phyloP scores from a whole-genome alignment of 2,888 invertebrate genomes.

The Formica aserva region DNA sequence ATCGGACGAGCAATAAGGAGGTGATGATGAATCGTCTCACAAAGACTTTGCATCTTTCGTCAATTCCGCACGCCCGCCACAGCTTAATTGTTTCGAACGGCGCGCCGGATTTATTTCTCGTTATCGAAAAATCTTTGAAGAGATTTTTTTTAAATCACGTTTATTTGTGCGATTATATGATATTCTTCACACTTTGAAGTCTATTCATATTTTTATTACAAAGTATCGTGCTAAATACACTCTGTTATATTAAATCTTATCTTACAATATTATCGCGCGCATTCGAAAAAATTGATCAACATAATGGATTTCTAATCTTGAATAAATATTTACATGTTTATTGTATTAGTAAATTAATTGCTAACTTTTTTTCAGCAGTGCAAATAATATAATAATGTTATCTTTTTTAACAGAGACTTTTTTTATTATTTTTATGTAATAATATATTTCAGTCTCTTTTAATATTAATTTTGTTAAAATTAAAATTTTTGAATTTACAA shows the following conservation, averaged over 20 bases:
- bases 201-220: slow-evolving; percentile 16
- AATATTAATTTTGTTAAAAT: neutral
- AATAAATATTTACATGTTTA: slow-evolving; percentile 10
- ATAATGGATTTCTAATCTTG: neutral
- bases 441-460: neutral
- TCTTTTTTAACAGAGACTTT: neutral
- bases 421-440: neutral
- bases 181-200: neutral
- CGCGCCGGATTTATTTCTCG: slow-evolving; percentile 23
- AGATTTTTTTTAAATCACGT: slow-evolving; percentile 22
- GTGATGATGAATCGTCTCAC: slow-evolving; percentile 62
- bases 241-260: slow-evolving; percentile 1
- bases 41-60: slow-evolving; percentile 42
- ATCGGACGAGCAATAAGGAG: slow-evolving; percentile 55
- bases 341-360: slow-evolving; percentile 1
- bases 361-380: neutral
- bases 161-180: neutral
- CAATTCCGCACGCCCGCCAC: slow-evolving; percentile 54
- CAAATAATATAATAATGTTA: neutral
- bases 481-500: slow-evolving; percentile 3
- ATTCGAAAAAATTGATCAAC: neutral
- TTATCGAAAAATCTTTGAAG: slow-evolving; percentile 33
- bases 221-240: too few species aligned
- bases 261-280: neutral
- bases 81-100: slow-evolving; percentile 64